Percentiles rank a stretch among this genome's conserved stretches.
Conservation (phyloP, 2,113 vertebrate species). For the Psittacula cyanocephala region DNA sequence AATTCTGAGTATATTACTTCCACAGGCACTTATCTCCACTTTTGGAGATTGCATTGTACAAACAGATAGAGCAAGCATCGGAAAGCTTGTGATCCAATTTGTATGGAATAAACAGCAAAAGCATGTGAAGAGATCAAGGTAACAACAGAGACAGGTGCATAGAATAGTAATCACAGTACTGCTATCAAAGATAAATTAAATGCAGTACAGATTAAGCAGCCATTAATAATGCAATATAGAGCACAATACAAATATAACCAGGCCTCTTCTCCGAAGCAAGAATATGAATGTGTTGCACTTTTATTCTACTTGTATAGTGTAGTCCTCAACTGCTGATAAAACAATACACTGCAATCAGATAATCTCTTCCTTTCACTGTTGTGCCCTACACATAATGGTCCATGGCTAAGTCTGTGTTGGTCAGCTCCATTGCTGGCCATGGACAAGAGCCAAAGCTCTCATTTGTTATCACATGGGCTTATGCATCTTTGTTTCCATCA, state of each 20-base stretch:
- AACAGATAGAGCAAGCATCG: background rate
- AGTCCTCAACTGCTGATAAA: background rate
- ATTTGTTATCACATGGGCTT: background rate
- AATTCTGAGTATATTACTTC: background rate
- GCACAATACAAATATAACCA: background rate
- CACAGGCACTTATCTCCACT: background rate
- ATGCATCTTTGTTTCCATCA: background rate
- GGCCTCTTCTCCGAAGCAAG: background rate
- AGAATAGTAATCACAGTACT: background rate
- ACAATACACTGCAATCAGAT: background rate
- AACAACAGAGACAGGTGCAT: background rate
- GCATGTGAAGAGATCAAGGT: background rate
- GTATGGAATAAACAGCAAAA: background rate
- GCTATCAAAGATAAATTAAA: background rate
- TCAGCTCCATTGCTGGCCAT: background rate
- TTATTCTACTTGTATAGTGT: background rate
- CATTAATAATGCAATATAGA: background rate
- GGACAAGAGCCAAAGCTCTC: background rate
- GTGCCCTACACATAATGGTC: background rate
- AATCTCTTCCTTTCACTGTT: background rate
- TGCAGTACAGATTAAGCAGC: background rate
- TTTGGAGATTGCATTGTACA: background rate
- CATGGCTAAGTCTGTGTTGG: rapidly evolving
- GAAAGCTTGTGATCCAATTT: background rate
- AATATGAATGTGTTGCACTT: background rate